phyloP scores from a whole-genome alignment of 2,797 vertebrate species.

The Galaxias olidus region DNA sequence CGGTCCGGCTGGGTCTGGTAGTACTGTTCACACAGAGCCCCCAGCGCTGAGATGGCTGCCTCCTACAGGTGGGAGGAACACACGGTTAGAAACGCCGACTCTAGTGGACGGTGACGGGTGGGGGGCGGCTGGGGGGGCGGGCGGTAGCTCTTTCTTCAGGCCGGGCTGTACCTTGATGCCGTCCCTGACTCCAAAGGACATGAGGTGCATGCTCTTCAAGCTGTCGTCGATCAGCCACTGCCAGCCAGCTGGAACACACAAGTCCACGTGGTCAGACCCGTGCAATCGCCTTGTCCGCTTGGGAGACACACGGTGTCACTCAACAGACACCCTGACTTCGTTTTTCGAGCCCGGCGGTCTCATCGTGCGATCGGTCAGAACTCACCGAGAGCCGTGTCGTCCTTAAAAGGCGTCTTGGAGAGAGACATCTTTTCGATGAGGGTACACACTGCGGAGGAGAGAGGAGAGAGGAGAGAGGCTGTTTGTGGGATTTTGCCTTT shows the following conservation, averaged over 20 bases:
- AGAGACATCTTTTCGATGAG: constrained; percentile 90
- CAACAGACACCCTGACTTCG: neutral
- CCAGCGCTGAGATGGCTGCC: constrained; percentile 79
- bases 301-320: neutral
- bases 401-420: constrained; percentile 88
- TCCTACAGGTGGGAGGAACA: constrained; percentile 66
- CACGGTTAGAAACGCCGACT: neutral
- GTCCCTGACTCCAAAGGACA: constrained; percentile 75
- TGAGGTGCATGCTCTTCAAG: constrained; percentile 79
- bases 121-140: neutral
- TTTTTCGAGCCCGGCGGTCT: no score
- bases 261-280: neutral
- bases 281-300: neutral
- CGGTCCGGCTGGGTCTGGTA: constrained; percentile 72
- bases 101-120: neutral
- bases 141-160: neutral
- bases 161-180: constrained; percentile 78
- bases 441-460: constrained; percentile 78
- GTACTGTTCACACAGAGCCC: constrained; percentile 83
- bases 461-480: neutral
- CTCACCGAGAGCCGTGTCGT: constrained; percentile 83
- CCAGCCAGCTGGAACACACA: constrained; percentile 81
- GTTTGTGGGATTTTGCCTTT: no score
- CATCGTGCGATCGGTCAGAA: constrained; percentile 9
- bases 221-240: constrained; percentile 90